Percentiles rank a stretch among this genome's conserved stretches.
Evolutionary conservation across 1,140 invertebrate species (phyloP).

Genomic region (Drosophila setifemur): DNA sequence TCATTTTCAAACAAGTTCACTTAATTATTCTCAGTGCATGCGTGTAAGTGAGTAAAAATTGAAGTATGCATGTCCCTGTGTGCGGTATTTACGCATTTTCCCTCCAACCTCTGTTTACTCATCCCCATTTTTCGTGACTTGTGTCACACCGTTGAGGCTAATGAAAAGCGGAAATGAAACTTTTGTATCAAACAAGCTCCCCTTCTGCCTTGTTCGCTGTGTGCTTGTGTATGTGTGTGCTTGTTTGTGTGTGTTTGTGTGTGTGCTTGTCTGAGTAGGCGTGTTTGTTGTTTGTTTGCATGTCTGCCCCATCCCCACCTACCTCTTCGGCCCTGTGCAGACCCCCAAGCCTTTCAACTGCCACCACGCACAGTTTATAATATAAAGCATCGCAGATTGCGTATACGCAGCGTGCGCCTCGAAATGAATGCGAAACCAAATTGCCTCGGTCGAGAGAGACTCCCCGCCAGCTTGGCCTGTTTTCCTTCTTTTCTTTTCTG

Average conservation of each 20-base stretch:
- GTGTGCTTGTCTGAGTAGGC: slow-evolving; percentile 34
- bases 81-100: slow-evolving; percentile 77
- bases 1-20: too few relatives aligned
- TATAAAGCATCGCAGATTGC: slow-evolving; percentile 65
- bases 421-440: slow-evolving; percentile 58
- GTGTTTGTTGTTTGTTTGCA: slow-evolving; percentile 67
- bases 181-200: slow-evolving; percentile 75
- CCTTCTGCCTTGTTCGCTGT: slow-evolving; percentile 13
- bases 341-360: slow-evolving; percentile 44
- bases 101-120: neutral
- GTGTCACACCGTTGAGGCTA: slow-evolving; percentile 77
- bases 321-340: neutral
- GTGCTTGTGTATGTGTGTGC: too few relatives aligned
- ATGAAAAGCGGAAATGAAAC: slow-evolving; percentile 81
- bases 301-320: slow-evolving; percentile 29
- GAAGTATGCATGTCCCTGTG: slow-evolving; percentile 38
- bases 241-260: neutral
- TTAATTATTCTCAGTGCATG: slow-evolving; percentile 15
- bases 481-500: slow-evolving; percentile 9
- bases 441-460: slow-evolving; percentile 42
- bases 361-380: slow-evolving; percentile 59
- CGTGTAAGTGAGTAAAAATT: slow-evolving; percentile 13
- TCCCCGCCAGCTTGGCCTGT: slow-evolving; percentile 36
- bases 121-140: slow-evolving; percentile 31
- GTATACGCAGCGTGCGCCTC: slow-evolving; percentile 70